A percentile compares a stretch with the other conserved stretches of the same genome.
These are phyloP conservation scores for Lindbergichthys nudifrons DNA, from an alignment of 2,797 vertebrate genomes.

Conservation along the genomic window DNA sequence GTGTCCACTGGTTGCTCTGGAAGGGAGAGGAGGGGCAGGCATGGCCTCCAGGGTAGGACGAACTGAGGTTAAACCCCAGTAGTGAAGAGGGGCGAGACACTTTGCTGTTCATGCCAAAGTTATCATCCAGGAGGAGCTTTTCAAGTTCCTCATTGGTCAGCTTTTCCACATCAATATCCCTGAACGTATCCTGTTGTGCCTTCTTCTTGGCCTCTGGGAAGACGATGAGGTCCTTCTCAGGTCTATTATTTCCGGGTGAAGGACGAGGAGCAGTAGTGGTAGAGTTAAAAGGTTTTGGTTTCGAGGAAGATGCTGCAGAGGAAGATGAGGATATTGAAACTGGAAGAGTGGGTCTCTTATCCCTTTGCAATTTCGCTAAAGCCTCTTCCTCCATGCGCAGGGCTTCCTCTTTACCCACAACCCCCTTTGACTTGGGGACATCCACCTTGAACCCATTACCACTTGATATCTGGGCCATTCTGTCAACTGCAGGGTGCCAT, in stretches of 20 bases:
- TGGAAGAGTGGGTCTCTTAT: conserved; percentile 81
- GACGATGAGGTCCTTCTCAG: conserved; percentile 95
- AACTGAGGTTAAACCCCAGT: conserved; percentile 87
- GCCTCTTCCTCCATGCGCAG: conserved; percentile 98
- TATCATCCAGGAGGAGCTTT: conserved; percentile 93
- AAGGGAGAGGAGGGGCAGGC: conserved; percentile 81
- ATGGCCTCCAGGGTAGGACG: conserved; percentile 88
- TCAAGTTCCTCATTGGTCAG: conserved; percentile 93
- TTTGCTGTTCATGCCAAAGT: conserved; percentile 87
- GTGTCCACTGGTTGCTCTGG: conserved; percentile 88
- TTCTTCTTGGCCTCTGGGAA: conserved; percentile 92
- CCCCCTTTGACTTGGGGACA: conserved; percentile 88
- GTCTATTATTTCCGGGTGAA: conserved; percentile 72
- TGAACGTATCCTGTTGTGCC: conserved; percentile 85
- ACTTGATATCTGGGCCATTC: conserved; percentile 95
- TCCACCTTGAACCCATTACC: conserved; percentile 91
- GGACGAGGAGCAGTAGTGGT: conserved; percentile 74
- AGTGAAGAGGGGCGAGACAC: conserved; percentile 79
- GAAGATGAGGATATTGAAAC: conserved; percentile 73
- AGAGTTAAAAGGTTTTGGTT: conserved; percentile 58
- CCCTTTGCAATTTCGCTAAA: conserved; percentile 92
- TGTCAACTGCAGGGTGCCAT: conserved; percentile 85
- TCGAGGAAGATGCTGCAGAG: conserved; percentile 52
- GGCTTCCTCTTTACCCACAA: conserved; percentile 96
- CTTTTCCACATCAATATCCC: conserved; percentile 91